Percentiles rank a stretch among this genome's conserved stretches.
phyloP scores from a whole-genome alignment of 2,888 invertebrate species.

The Shargacucullia verbasci region DNA sequence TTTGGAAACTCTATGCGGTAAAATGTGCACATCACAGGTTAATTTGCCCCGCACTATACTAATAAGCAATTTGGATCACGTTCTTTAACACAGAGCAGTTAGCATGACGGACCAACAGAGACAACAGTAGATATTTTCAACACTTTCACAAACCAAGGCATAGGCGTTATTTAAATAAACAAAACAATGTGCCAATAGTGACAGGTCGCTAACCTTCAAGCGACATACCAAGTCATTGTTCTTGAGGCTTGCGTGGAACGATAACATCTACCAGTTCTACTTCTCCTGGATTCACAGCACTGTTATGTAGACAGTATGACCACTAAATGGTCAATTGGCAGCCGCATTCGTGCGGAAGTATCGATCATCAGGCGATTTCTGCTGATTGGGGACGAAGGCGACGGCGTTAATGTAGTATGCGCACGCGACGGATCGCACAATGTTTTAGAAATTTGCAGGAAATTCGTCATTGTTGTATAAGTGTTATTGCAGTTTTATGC shows the following conservation, averaged over 20 bases:
- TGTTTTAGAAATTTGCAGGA: constrained; percentile 29
- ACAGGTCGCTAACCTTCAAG: constrained; percentile 44
- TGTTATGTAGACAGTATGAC: constrained; percentile 1
- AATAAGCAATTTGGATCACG: too few species aligned
- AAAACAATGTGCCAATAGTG: constrained; percentile 38
- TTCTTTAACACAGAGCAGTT: too few species aligned
- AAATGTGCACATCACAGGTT: too few species aligned
- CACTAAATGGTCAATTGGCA: constrained; percentile 9
- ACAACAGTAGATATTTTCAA: constrained; percentile 9
- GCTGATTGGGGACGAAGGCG: constrained; percentile 29
- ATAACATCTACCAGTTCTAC: constrained; percentile 27
- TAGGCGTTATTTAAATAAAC: constrained; percentile 16
- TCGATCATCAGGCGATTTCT: constrained; percentile 52
- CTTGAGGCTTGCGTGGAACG: constrained; percentile 19
- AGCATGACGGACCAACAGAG: too few species aligned
- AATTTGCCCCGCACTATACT: too few species aligned
- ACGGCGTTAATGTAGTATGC: constrained; percentile 17
- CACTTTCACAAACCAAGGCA: constrained; percentile 8
- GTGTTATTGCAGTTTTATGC: constrained; percentile 8
- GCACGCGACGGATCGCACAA: constrained; percentile 36
- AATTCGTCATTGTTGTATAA: constrained; percentile 19
- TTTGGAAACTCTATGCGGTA: too few species aligned
- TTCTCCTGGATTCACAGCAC: not conserved
- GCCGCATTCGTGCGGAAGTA: constrained; percentile 51
- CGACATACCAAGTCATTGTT: constrained; percentile 25